These are phyloP conservation scores for Ispidina picta DNA, from an alignment of 2,797 vertebrate genomes.

Conservation along the genomic window DNA sequence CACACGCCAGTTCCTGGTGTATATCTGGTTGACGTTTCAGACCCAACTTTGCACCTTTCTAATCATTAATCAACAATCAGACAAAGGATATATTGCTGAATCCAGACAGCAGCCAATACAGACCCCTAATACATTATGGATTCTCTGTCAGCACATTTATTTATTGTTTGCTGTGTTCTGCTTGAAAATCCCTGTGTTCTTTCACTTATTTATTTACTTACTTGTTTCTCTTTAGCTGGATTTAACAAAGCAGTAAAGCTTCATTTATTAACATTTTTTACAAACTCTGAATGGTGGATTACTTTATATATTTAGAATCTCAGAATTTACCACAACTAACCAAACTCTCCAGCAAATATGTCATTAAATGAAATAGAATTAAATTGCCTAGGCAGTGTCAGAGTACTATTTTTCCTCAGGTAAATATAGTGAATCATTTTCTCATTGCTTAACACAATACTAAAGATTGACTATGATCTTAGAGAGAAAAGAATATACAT, in stretches of 20 bases:
- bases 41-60: not conserved
- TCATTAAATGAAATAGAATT: not conserved
- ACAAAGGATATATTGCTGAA: constrained; percentile 32
- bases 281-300: not conserved
- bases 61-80: constrained; percentile 49
- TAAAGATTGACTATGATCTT: not conserved
- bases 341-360: not conserved
- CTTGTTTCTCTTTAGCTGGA: not conserved
- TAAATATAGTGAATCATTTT: not conserved
- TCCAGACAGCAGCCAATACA: constrained; percentile 40
- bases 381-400: not conserved
- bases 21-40: not conserved
- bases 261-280: not conserved
- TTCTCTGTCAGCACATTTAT: constrained; percentile 15
- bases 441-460: not conserved
- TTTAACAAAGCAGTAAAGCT: constrained; percentile 6
- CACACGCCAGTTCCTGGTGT: not conserved
- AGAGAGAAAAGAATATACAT: not conserved
- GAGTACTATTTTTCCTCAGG: not conserved
- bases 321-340: not conserved
- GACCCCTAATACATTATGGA: constrained; percentile 43
- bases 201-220: constrained; percentile 12
- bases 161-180: constrained; percentile 33
- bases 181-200: constrained; percentile 23
- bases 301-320: not conserved